Conservation (phyloP, 2,888 invertebrate species). For the Caenorhabditis virilis region DNA sequence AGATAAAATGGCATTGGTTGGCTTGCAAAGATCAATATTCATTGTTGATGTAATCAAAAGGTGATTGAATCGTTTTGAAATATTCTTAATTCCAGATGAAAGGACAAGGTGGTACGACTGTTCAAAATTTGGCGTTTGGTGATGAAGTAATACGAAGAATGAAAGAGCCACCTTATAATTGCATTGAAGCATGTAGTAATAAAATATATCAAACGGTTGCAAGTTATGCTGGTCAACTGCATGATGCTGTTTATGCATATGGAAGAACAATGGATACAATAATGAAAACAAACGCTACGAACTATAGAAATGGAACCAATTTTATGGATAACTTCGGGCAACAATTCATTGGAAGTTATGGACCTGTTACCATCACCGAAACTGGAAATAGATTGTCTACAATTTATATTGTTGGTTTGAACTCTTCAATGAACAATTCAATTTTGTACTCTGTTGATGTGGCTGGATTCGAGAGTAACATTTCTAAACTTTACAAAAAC, state of each 20-base stretch:
- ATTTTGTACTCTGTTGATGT: too few relatives aligned
- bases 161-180: slow-evolving; percentile 50
- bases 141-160: slow-evolving; percentile 44
- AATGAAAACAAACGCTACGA: slow-evolving; percentile 17
- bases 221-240: slow-evolving; percentile 36
- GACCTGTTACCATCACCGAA: slow-evolving; percentile 22
- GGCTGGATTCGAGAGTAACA: too few relatives aligned
- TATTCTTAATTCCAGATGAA: slow-evolving; percentile 33
- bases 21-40: slow-evolving; percentile 30
- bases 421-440: too few relatives aligned
- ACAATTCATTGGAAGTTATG: slow-evolving; percentile 28
- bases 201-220: slow-evolving; percentile 26
- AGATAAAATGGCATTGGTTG: slow-evolving; percentile 22
- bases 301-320: slow-evolving; percentile 19
- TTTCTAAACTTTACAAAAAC: slow-evolving; percentile 19
- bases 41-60: slow-evolving; percentile 37
- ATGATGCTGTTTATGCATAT: slow-evolving; percentile 40
- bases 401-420: too few relatives aligned
- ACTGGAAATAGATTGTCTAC: slow-evolving; percentile 26
- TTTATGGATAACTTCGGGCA: slow-evolving; percentile 19
- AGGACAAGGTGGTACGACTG: slow-evolving; percentile 25
- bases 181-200: slow-evolving; percentile 22
- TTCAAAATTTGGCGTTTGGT: slow-evolving; percentile 41
- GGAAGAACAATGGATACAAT: slow-evolving; percentile 36
- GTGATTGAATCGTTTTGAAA: too few relatives aligned